Base-by-base conservation (phyloP, 2,888 invertebrate species). In the Tenthredo mesomela region DNA sequence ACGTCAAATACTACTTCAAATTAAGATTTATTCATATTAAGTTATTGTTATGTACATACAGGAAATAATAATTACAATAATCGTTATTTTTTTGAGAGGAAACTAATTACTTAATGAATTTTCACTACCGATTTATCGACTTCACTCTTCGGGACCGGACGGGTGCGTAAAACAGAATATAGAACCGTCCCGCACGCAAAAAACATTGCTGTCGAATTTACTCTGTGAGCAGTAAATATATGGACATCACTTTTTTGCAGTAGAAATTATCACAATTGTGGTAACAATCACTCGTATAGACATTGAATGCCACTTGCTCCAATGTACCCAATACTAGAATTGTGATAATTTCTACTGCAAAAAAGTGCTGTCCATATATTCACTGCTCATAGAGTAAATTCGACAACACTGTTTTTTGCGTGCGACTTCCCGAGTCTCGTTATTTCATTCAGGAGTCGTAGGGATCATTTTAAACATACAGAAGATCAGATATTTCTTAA, bases 391-490 rank as follows among this genome's bases (percentile, higher is more conserved):
- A n/a, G n/a, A n/a, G n/a, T n/a, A n/a, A n/a, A n/a, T n/a, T n/a
- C n/a, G n/a, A n/a, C n/a, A n/a, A n/a, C n/a, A n/a, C n/a, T n/a
- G n/a, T n/a, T n/a, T n/a, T n/a, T n/a, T n/a, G n/a, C n/a, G n/a
- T n/a, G n/a, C n/a, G n/a, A n/a, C n/a, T n/a, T n/a, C n/a, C n/a
- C 33, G 70, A 37, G 37, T 15, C 21, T 40, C 21, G 21, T 21
- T 43, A 73, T 73, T 73, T 73, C 21, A 73, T 73, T 73, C 73
- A 40, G 43, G 2, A 67, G 33, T 15, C 33, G 67, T 67, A 61
- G 67, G 29, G 67, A 33, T 67, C 18, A 33, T 33, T 67, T 33
- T 18, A 18, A 33, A 15, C 12, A 67, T 67, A 33, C 67, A 33
- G 18, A 67, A 6, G 33, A 67, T 33, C 25, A 25, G 33, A 67